Percentiles rank a stretch among this genome's conserved stretches.
Conservation (phyloP, 2,888 invertebrate species). For the Chalcosyrphus nemorum region DNA sequence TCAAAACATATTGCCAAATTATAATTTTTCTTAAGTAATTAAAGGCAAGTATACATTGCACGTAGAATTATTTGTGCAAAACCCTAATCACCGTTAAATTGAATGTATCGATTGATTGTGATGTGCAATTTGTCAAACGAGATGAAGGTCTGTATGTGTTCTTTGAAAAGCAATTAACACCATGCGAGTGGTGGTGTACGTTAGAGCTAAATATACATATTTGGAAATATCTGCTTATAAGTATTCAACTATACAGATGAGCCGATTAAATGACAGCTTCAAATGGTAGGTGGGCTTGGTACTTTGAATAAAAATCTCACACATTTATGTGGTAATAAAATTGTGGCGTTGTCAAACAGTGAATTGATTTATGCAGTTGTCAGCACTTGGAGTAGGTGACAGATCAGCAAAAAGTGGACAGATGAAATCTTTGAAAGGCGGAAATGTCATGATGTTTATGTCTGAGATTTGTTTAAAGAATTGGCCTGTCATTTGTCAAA, state of each 20-base stretch:
- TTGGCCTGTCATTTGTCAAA: neutral
- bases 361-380: neutral
- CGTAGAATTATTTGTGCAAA: conserved; percentile 18
- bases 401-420: neutral
- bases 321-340: neutral
- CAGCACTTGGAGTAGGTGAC: neutral
- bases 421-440: neutral
- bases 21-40: neutral
- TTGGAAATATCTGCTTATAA: too few relatives aligned
- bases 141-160: conserved; percentile 19
- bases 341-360: neutral
- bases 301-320: neutral
- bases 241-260: conserved; percentile 4
- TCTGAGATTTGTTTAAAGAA: too few relatives aligned
- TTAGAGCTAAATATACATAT: neutral
- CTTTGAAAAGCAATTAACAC: conserved; percentile 45
- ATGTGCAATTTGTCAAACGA: conserved; percentile 5
- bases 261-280: conserved; percentile 10
- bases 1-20: conserved; percentile 22
- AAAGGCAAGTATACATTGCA: neutral
- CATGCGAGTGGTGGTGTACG: neutral
- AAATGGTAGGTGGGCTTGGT: neutral
- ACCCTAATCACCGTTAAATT: conserved; percentile 47
- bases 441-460: conserved; percentile 30
- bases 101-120: conserved; percentile 3